phyloP scores from a whole-genome alignment of 2,797 vertebrate species.

The Chelonia mydas region DNA sequence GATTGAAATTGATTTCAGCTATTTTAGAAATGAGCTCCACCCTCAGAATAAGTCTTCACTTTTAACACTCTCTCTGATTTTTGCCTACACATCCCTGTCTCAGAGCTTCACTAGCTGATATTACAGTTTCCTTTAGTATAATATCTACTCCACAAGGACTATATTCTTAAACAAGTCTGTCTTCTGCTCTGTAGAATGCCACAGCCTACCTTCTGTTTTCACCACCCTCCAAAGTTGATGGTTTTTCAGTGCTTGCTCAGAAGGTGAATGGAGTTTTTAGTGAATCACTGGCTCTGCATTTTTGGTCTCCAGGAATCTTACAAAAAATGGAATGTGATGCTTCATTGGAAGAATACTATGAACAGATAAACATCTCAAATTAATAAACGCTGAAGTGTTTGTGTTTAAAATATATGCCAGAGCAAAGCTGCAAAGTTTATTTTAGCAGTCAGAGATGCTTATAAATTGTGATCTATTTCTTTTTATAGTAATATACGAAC shows the following conservation, averaged over 20 bases:
- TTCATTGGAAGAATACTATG: conserved; percentile 4
- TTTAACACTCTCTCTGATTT: conserved; percentile 45
- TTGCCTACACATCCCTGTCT: neutral
- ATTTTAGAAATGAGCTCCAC: conserved; percentile 68
- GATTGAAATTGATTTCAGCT: conserved; percentile 73
- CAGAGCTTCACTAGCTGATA: conserved; percentile 7
- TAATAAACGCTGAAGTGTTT: conserved; percentile 60
- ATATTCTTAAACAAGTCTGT: conserved; percentile 24
- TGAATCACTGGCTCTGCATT: conserved; percentile 7
- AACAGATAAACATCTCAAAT: conserved; percentile 51
- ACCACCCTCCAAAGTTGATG: conserved; percentile 5
- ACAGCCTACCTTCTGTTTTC: neutral
- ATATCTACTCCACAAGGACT: neutral
- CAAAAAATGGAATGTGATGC: neutral
- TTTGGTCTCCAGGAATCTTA: neutral
- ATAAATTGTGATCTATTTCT: conserved; percentile 19
- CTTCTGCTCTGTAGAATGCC: neutral
- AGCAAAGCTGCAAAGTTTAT: conserved; percentile 25
- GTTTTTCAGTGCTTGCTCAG: neutral
- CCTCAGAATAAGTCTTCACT: conserved; percentile 35
- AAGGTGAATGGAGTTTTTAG: conserved; percentile 23
- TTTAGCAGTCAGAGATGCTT: conserved; percentile 28
- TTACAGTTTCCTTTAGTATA: neutral
- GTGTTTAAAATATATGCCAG: conserved; percentile 46
- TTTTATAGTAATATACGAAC: neutral